Conservation (phyloP, 2,888 invertebrate species). For the Agonopterix subpropinquella region DNA sequence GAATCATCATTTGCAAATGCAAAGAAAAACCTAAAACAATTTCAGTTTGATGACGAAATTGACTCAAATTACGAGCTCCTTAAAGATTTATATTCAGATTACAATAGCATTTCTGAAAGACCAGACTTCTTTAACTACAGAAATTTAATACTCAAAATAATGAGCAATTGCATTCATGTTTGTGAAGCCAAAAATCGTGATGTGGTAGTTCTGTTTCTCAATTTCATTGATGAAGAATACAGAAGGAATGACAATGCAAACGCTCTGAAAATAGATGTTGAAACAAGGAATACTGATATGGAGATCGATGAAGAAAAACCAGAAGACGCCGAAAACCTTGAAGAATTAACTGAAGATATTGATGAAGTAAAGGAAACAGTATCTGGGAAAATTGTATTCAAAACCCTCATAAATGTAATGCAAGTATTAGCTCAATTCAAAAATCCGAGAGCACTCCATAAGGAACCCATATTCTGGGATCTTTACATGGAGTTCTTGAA, state of each 20-base stretch:
- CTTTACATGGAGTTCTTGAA: constrained; percentile 88
- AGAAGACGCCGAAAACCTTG: constrained; percentile 44
- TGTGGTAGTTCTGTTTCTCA: constrained; percentile 85
- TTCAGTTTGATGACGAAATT: constrained; percentile 51
- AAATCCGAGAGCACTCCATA: constrained; percentile 87
- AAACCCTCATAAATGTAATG: constrained; percentile 80
- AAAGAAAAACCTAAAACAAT: constrained; percentile 45
- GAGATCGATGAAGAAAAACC: constrained; percentile 39
- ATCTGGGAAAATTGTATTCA: constrained; percentile 61
- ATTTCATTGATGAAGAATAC: constrained; percentile 82
- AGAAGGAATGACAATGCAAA: constrained; percentile 48
- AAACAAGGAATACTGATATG: constrained; percentile 62
- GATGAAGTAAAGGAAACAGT: constrained; percentile 43
- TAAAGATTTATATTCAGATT: constrained; percentile 46
- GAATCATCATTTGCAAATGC: constrained; percentile 66
- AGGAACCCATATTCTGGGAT: constrained; percentile 83
- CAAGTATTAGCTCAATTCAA: constrained; percentile 85
- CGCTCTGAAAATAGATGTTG: constrained; percentile 74
- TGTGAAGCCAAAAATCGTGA: constrained; percentile 89
- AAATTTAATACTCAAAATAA: constrained; percentile 86
- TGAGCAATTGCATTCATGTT: constrained; percentile 82
- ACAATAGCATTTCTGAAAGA: constrained; percentile 67
- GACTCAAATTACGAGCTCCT: constrained; percentile 40
- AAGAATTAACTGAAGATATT: constrained; percentile 47
- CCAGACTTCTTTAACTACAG: constrained; percentile 86